phyloP scores from a whole-genome alignment of 2,797 vertebrate species.

The Coracias cyanogaster region DNA sequence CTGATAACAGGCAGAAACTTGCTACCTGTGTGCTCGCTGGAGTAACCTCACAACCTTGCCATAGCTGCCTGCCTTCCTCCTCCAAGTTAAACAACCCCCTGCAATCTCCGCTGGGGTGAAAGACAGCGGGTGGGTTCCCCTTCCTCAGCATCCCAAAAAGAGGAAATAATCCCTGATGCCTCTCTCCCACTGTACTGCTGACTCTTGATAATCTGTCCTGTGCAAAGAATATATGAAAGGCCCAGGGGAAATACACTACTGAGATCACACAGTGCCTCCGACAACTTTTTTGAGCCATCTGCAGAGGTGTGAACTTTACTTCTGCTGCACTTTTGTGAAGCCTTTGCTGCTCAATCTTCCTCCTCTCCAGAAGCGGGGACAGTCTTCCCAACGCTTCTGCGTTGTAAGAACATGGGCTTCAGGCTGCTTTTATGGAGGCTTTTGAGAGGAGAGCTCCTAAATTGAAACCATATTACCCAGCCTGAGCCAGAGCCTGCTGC shows the following conservation, averaged over 20 bases:
- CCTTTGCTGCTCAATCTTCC: not conserved
- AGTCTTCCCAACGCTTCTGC: not conserved
- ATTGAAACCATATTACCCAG: conserved; percentile 32
- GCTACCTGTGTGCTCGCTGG: not conserved
- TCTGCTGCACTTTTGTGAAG: not conserved
- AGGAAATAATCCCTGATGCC: not conserved
- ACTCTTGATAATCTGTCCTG: not conserved
- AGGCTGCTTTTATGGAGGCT: not conserved
- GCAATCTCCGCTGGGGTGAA: not conserved
- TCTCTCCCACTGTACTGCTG: not conserved
- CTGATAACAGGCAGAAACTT: not conserved
- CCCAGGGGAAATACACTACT: not conserved
- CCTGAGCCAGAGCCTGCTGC: not conserved
- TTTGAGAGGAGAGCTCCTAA: conserved; percentile 11
- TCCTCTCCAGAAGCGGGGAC: not conserved
- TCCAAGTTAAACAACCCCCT: not conserved
- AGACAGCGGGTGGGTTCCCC: not conserved
- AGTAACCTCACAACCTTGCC: not conserved
- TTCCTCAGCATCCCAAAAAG: not conserved
- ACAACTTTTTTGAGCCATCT: not conserved
- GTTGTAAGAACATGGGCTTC: not conserved
- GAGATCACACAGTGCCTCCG: not conserved
- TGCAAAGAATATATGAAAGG: not conserved
- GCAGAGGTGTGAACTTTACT: not conserved
- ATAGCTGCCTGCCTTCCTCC: not conserved